Conservation (phyloP, 2,797 vertebrate genomes). For the Gephyroberyx darwinii region DNA sequence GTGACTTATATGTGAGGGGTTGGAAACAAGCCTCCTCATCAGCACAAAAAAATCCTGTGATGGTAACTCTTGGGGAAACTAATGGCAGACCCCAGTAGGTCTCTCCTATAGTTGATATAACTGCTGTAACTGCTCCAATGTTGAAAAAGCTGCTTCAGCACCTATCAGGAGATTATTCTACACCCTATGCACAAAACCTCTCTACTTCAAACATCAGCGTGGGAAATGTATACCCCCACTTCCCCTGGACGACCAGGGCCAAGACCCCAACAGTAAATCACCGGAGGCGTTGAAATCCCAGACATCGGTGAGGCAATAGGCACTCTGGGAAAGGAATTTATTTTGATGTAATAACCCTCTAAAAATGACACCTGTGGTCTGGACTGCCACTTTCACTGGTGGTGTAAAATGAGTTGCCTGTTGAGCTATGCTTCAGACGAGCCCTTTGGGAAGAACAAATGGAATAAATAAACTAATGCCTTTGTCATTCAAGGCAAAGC, state of each 20-base stretch:
- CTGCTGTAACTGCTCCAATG: constrained; percentile 39
- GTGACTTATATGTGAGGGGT: constrained; percentile 1
- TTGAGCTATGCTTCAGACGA: constrained; percentile 20
- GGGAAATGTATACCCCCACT: constrained; percentile 70
- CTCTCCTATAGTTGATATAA: constrained; percentile 17
- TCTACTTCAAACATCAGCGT: constrained; percentile 61
- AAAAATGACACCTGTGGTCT: constrained; percentile 69
- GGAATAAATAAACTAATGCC: neutral
- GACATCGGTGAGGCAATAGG: constrained; percentile 71
- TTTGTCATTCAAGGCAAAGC: constrained; percentile 28
- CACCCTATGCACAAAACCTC: constrained; percentile 47
- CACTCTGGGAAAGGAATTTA: constrained; percentile 79
- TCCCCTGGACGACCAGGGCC: constrained; percentile 70
- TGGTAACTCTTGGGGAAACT: neutral
- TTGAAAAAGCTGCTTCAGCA: constrained; percentile 62
- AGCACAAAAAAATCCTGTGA: neutral
- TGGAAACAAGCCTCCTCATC: constrained; percentile 16
- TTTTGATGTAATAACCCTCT: constrained; percentile 71
- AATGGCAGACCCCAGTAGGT: constrained; percentile 10
- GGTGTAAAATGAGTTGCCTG: constrained; percentile 36
- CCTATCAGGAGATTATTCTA: constrained; percentile 54
- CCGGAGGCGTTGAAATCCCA: constrained; percentile 73
- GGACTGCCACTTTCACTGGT: constrained; percentile 40
- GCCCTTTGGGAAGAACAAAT: constrained; percentile 4
- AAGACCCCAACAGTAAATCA: constrained; percentile 76